Evolutionary conservation across 35 echinoderm and acorn worm genomes (phyloP), one percentile per base, ranked within the genome.

Genomic region (Amphiura filiformis): DNA sequence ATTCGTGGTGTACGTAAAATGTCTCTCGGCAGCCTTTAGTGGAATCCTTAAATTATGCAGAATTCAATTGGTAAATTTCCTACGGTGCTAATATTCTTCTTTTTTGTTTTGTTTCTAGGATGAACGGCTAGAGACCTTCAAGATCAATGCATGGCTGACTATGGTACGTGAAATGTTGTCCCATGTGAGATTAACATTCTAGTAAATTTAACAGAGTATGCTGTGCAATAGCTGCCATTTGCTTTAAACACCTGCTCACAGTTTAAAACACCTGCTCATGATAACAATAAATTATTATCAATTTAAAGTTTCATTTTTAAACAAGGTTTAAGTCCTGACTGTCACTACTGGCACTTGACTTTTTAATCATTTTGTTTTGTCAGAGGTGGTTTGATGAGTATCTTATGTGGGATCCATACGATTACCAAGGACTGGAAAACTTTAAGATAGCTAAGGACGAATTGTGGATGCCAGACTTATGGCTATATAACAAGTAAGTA

Each of bases 401-500:
- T 57, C 65, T 97, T n/a, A 70, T 64, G 36, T 97, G 95, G 95
- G 76, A 97, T 64, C 95, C 95, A 26, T 70, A 80, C 4, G 88
- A 97, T 80, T 97, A 91, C 70, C 79, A 87, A 33, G 88, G 88
- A 38, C 61, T 97, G 0, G 80, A 88, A 39, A 97, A 97, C 80
- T 91, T 97, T 35, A 97, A 97, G 76, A 83, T 97, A 34, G 39
- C 76, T 11, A 87, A 83, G 0, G 88, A 97, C 14, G 87, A 77
- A 22, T 3, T 99, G 57, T 99, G 96, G 96, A 99, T 99, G 96
- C 96, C 96, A 44, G 96, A 99, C 47, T 39, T 99, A 5, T 99
- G 96, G 96, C 84, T 99, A 32, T 99, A 99, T 64, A 94, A 99
- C 70, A 99, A 99, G 96, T 99, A 90, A 90, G 89, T 91, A n/a